Base-by-base conservation (phyloP, 2,113 vertebrate species). In the Gopherus flavomarginatus region DNA sequence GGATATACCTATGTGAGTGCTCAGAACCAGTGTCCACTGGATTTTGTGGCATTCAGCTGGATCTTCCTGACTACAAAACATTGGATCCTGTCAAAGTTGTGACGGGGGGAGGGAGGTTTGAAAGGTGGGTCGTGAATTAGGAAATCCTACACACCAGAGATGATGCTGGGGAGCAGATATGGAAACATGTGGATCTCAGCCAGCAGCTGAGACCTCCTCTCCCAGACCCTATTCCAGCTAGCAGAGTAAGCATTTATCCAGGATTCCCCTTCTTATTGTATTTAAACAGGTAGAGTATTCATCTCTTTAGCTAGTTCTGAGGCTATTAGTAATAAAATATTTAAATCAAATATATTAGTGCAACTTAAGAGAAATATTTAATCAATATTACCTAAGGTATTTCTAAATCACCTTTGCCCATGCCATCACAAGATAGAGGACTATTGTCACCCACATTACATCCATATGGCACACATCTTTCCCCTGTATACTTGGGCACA, bases 401-500 rank as follows among this genome's bases (percentile, higher is more conserved):
- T 95, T 92, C 75, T 83, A 29, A 78, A 54, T 24, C 31, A 22
- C 2, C 57, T 26, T 21, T n/a, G 0, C 62, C 3, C 6, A 29
- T 1, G 0, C 1, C 2, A 26, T 50, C 11, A 11, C 21, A 80
- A 57, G 4, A 65, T 0, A 50, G 12, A 82, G 53, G 7, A 62
- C 19, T 5, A 9, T 1, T 72, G 11, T 85, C 10, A 10, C 72
- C 4, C 1, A 29, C 5, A 27, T 49, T 75, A 11, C 81, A 81
- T 35, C 1, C 3, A 13, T 83, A 59, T 50, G 72, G 4, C 0
- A 8, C 17, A 49, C 8, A 0, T 89, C 75, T 93, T 77, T 13
- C 2, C 4, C 1, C 13, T 72, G 1, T 62, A 79, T 79, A 21
- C 54, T 4, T 56, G 3, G 0, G 2, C 0, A 53, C 4, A 0